Percentiles rank a stretch among this genome's conserved stretches.
Evolutionary conservation across 2,888 invertebrate species (phyloP).

Genomic region (Melieria crassipennis): DNA sequence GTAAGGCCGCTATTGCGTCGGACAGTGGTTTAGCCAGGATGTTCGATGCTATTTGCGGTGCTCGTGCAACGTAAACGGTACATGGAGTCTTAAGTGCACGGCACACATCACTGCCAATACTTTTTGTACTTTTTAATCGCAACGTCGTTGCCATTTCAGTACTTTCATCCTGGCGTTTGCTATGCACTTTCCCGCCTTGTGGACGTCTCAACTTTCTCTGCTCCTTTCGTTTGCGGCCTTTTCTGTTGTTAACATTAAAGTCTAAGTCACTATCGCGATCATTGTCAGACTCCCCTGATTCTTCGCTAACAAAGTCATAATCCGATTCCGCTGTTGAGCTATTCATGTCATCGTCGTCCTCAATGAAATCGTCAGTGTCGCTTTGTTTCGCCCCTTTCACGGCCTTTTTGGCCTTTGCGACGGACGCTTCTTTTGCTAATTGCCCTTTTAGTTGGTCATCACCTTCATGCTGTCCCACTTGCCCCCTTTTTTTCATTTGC

Average conservation of each 20-base stretch:
- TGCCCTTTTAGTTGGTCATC: slow-evolving; percentile 4
- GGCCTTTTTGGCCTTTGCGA: slow-evolving; percentile 22
- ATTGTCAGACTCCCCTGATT: slow-evolving; percentile 64
- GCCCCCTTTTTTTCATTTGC: slow-evolving; percentile 48
- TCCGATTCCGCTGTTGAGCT: slow-evolving; percentile 52
- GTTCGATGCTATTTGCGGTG: neutral
- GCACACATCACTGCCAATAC: slow-evolving; percentile 10
- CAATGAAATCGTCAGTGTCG: slow-evolving; percentile 38
- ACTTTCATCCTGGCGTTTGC: slow-evolving; percentile 42
- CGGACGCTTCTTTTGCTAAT: neutral
- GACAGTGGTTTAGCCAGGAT: slow-evolving; percentile 3
- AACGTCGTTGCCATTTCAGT: slow-evolving; percentile 16
- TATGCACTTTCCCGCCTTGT: slow-evolving; percentile 28
- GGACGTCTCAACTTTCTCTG: slow-evolving; percentile 38
- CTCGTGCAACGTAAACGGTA: too few relatives aligned
- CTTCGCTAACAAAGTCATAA: slow-evolving; percentile 68
- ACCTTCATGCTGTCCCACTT: neutral
- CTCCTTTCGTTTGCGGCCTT: slow-evolving; percentile 54
- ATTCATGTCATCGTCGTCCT: slow-evolving; percentile 46
- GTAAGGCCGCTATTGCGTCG: slow-evolving; percentile 38
- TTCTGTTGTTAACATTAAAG: slow-evolving; percentile 70
- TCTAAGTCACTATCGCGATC: slow-evolving; percentile 72
- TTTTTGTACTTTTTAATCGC: neutral
- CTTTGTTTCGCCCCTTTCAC: slow-evolving; percentile 36
- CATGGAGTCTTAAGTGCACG: neutral